Base-by-base conservation (phyloP, 2,888 invertebrate species). In the Parasteatoda lunata region DNA sequence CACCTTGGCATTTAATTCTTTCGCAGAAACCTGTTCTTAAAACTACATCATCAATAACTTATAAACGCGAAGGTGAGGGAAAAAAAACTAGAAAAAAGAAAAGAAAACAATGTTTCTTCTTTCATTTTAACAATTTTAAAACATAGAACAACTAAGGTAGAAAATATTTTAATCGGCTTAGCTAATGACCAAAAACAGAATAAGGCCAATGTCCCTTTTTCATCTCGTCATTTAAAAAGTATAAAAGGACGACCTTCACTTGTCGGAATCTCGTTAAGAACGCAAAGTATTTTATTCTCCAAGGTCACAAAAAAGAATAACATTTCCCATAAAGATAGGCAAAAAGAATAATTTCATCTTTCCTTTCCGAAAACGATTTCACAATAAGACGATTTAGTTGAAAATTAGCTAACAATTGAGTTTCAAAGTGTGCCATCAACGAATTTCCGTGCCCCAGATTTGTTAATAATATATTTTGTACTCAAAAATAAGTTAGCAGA, bases 141-240 rank as follows among this genome's bases (percentile, higher is more conserved):
- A 30, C 30, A 2, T 30, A 30, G 30, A 30, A 30, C 30, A 30
- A 30, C 30, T 30, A 30, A 30, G 30, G 30, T 30, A 30, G 30
- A 30, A 30, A 30, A 30, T 30, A 30, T 30, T 30, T 30, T 30
- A 30, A 30, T 30, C 30, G 30, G 30, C 30, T 30, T 13, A 71
- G 47, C 45, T 11, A 6, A 47, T 70, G 73, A 73, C 47, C 48
- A 52, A 54, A 59, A 71, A 65, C 64, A 71, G 15, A 80, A 80
- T 65, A 72, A 73, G 80, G 80, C 80, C 72, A 73, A 80, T 80
- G 72, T 49, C 72, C 80, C 72, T 64, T 66, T 66, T 70, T 80
- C 66, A 49, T 66, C 72, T 72, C 51, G 15, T n/a, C 48, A 45
- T 64, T 45, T 30, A 52, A 49, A 49, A 64, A 80, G 72, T 73